Evolutionary conservation across 2,797 vertebrate genomes (phyloP), one percentile per base, ranked within the genome.

Genomic region (Tinamus major): DNA sequence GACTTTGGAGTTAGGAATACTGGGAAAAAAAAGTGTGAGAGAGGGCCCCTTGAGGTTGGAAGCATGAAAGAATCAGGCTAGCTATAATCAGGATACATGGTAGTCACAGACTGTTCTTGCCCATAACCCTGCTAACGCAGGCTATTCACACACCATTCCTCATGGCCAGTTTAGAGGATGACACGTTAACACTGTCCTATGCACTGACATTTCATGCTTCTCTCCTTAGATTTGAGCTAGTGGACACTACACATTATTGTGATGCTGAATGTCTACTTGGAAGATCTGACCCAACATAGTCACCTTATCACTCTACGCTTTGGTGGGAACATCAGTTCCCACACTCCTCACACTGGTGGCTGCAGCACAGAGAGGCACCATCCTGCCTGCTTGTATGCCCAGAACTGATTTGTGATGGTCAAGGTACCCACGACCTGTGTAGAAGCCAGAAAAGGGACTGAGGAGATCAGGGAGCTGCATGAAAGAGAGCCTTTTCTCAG

Each of bases 301-400:
- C 31, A n/a, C 12, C 0, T 0, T 29, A 13, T 9, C 44, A 27
- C 11, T 65, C 15, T 56, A 72, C 10, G 20, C 44, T 71, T 83
- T 69, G 62, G 6, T 35, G 35, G 61, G 23, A 87, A 20, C 9
- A 9, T 0, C 1, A 9, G 42, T 79, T 33, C 6, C 33, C 37
- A 17, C 2, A 49, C 20, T 49, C 13, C 48, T 67, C 53, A 77
- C 0, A 0, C 17, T 55, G n/a, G 6, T 35, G 41, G 11, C 29
- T 56, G 17, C 53, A 31, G 29, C 53, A 56, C 17, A 19, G 29
- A 56, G 53, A 76, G 69, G 31, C 37, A 75, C 27, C 23, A 10
- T 5, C 1, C n/a, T 15, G 10, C 26, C 37, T 85, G 13, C 20
- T 64, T 71, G 26, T 75, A 75, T 81, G 69, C 51, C 21, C 37